Conservation (phyloP, 2,888 invertebrate genomes). For the Pachymerium ferrugineum region DNA sequence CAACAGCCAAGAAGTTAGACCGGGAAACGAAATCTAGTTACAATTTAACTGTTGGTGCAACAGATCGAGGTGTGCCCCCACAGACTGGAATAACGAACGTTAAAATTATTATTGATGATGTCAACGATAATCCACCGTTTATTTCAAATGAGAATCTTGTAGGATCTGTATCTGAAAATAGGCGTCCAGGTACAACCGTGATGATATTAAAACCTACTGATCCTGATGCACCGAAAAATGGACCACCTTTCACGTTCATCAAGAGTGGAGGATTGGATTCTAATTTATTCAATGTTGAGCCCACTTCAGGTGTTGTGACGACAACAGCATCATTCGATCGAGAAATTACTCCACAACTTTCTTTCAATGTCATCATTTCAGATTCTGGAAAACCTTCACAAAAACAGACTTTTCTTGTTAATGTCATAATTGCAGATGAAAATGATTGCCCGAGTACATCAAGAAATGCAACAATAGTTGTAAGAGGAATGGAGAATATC, state of each 20-base stretch:
- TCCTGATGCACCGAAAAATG: slow-evolving; percentile 82
- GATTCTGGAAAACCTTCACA: slow-evolving; percentile 80
- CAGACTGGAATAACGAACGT: slow-evolving; percentile 87
- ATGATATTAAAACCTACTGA: slow-evolving; percentile 81
- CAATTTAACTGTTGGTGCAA: slow-evolving; percentile 73
- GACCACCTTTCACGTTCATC: slow-evolving; percentile 78
- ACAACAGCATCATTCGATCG: slow-evolving; percentile 75
- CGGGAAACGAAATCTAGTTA: slow-evolving; percentile 72
- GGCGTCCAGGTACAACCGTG: slow-evolving; percentile 73
- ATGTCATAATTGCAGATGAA: slow-evolving; percentile 72
- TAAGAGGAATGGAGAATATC: slow-evolving; percentile 73
- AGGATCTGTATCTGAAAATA: slow-evolving; percentile 79
- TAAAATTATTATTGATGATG: slow-evolving; percentile 70
- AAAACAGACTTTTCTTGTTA: slow-evolving; percentile 71
- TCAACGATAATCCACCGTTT: slow-evolving; percentile 89
- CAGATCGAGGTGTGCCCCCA: slow-evolving; percentile 80
- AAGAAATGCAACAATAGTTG: slow-evolving; percentile 71
- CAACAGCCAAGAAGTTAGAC: slow-evolving; percentile 66
- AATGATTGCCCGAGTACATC: slow-evolving; percentile 86
- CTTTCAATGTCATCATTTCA: slow-evolving; percentile 73
- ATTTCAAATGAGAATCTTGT: slow-evolving; percentile 66
- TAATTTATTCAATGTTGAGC: slow-evolving; percentile 68
- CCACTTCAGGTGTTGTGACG: slow-evolving; percentile 70
- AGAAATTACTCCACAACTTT: slow-evolving; percentile 68
- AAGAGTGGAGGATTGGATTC: slow-evolving; percentile 72